Evolutionary conservation across 2,797 vertebrate genomes (phyloP), one percentile per base, ranked within the genome.

Genomic region (Sebastiscus albofasciatus): DNA sequence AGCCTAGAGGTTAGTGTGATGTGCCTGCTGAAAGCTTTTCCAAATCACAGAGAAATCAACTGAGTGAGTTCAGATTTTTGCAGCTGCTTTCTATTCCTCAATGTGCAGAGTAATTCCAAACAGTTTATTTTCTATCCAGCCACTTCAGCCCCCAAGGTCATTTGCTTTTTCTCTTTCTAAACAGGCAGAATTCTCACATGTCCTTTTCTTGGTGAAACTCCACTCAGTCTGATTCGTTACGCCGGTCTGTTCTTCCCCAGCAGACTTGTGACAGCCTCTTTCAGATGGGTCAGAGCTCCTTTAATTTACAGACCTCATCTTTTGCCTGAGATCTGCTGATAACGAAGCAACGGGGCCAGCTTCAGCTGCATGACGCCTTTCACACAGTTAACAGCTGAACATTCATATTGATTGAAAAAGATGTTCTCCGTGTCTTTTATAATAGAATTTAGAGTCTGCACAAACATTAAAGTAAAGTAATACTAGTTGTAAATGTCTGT

Each of bases 81-180:
- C 95, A 96, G 95, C 95, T 96, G 95, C 92, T 96, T 96, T 93
- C 90, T 89, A 95, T 96, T 94, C 91, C 83, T 92, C 90, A 86
- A 94, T 93, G 94, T 95, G 95, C 92, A 93, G 94, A 93, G 93
- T 95, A 93, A 95, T 95, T 96, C 94, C 90, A 96, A 95, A 95
- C 94, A 96, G 93, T 96, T 96, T 96, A 95, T 92, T 94, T 95
- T 96, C 92, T 89, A 94, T 95, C 91, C 93, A 91, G 93, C 90
- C 89, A 95, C 92, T 94, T 93, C 90, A 92, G 88, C 93, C 93
- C 92, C 90, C 90, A 94, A 95, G 93, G 94, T 94, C 92, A 90
- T 91, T 90, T 85, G 76, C 86, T 92, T 90, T 92, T 85, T 90
- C 87, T 89, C 78, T 95, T 93, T 91, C 87, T 91, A 92, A 91